Conservation (phyloP, 53 echinoderm and acorn worm genomes). For the Henricia sp. region DNA sequence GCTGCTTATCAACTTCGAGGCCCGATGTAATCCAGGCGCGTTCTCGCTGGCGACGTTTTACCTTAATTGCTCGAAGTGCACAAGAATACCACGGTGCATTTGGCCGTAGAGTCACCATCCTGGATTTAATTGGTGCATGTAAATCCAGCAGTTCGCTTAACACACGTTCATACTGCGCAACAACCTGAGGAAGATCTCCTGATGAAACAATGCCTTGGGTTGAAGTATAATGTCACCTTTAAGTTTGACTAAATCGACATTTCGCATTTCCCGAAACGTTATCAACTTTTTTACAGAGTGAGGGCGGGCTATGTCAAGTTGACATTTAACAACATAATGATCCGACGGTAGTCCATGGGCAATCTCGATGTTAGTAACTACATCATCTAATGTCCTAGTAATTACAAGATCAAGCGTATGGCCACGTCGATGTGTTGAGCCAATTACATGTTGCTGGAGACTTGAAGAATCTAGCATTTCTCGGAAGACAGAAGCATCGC, state of each 20-base stretch:
- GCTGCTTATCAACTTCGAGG: slow-evolving; percentile 11
- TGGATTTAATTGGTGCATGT: slow-evolving; percentile 9
- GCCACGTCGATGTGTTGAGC: neutral
- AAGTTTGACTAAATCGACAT: slow-evolving; percentile 3
- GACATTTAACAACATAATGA: slow-evolving; percentile 22
- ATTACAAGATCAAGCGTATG: too few relatives aligned
- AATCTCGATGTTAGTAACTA: neutral
- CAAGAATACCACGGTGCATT: slow-evolving; percentile 35
- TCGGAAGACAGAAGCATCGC: neutral
- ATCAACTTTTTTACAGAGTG: slow-evolving; percentile 3
- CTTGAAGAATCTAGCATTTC: neutral
- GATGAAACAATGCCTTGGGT: neutral
- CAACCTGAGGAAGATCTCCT: neutral
- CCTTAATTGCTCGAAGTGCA: neutral
- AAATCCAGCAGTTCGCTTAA: neutral
- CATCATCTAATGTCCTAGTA: neutral
- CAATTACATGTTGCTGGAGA: slow-evolving; percentile 4
- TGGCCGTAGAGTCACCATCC: neutral
- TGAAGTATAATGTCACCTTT: neutral
- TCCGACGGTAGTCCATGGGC: slow-evolving; percentile 8
- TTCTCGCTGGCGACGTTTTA: neutral
- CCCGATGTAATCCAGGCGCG: slow-evolving; percentile 7
- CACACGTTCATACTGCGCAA: slow-evolving; percentile 5
- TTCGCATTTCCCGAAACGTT: neutral
- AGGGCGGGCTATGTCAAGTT: neutral